Conservation (phyloP, 2,797 vertebrate genomes). For the Tenualosa ilisha region DNA sequence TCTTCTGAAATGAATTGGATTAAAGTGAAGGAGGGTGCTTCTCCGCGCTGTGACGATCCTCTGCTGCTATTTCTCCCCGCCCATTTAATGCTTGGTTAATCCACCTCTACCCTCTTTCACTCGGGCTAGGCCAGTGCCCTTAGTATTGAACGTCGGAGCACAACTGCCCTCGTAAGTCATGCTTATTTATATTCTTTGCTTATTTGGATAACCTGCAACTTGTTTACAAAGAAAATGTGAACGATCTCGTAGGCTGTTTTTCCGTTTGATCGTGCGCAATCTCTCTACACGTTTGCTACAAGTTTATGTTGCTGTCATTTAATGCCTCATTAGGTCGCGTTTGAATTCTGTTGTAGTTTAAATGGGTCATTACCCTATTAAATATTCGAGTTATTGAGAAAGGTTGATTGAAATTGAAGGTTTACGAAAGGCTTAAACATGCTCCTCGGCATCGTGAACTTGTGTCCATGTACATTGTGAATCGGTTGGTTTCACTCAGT, state of each 20-base stretch:
- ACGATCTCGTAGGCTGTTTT: neutral
- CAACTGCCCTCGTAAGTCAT: neutral
- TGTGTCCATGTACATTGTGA: neutral
- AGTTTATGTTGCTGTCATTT: slow-evolving; percentile 13
- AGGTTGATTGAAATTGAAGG: neutral
- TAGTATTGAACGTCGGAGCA: neutral
- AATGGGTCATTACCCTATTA: neutral
- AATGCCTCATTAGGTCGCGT: neutral
- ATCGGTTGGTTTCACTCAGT: slow-evolving; percentile 9
- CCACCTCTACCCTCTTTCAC: slow-evolving; percentile 12
- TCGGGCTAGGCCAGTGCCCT: neutral
- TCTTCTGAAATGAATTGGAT: neutral
- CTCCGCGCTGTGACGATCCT: neutral
- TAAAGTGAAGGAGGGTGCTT: neutral
- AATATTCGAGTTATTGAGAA: neutral
- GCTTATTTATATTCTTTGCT: neutral
- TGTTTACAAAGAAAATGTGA: neutral
- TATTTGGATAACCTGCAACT: neutral
- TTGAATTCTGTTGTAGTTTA: neutral
- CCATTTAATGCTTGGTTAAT: slow-evolving; percentile 25
- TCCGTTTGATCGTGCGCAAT: neutral
- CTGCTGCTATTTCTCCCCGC: slow-evolving; percentile 14
- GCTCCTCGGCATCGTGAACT: neutral
- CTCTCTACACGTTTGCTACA: neutral
- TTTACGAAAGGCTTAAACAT: neutral